Evolutionary conservation across 2,888 invertebrate species (phyloP).

Genomic region (Podotricha telesiphe): DNA sequence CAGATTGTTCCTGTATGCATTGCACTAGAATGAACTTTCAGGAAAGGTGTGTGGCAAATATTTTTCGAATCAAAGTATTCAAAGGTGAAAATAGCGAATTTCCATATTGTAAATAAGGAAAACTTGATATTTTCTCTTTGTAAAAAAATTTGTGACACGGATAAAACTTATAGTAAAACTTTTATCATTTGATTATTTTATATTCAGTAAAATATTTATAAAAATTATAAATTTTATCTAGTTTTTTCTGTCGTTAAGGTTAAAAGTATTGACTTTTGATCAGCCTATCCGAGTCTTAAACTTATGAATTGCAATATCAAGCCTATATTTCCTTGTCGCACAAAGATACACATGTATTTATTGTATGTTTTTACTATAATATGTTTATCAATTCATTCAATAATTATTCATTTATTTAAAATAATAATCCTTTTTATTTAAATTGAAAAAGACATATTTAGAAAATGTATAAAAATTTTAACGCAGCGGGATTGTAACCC

Average conservation of each 20-base stretch:
- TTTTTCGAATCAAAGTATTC: slow-evolving; percentile 31
- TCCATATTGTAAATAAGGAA: slow-evolving; percentile 25
- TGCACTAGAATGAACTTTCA: slow-evolving; percentile 41
- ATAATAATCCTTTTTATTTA: too few species aligned
- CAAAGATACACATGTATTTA: too few species aligned
- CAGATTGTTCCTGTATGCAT: slow-evolving; percentile 41
- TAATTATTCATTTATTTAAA: too few species aligned
- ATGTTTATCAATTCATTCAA: not conserved
- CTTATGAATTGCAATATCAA: not conserved
- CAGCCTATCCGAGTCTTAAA: not conserved
- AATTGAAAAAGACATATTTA: too few species aligned
- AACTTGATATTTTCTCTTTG: not conserved
- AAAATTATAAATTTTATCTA: not conserved
- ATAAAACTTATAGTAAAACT: not conserved
- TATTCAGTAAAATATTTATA: not conserved
- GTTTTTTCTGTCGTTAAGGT: not conserved
- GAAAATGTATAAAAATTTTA: too few species aligned
- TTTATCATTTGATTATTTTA: not conserved
- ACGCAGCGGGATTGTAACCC: too few species aligned
- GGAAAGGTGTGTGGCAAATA: slow-evolving; percentile 41
- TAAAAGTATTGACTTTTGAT: not conserved
- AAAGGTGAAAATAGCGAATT: slow-evolving; percentile 36
- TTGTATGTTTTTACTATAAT: not conserved
- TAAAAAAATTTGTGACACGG: not conserved
- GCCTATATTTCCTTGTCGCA: not conserved